Percentiles rank a stretch among this genome's conserved stretches.
Conservation (phyloP, 2,113 vertebrate genomes). For the Aspidoscelis tigris region DNA sequence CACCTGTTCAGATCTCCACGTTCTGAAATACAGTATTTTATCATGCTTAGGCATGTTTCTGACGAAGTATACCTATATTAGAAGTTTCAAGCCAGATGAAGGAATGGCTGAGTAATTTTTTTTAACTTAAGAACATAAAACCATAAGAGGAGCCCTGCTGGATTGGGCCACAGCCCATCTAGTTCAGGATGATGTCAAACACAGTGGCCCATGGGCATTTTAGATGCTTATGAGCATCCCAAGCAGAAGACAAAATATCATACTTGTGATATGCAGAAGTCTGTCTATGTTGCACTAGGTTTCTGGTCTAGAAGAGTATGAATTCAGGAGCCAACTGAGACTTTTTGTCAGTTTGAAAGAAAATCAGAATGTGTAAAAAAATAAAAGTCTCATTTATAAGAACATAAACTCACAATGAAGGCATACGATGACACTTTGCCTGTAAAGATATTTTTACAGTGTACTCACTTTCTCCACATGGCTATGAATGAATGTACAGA, state of each 20-base stretch:
- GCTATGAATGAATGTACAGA: constrained; percentile 91
- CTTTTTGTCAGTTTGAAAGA: background rate
- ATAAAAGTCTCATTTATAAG: background rate
- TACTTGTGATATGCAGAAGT: background rate
- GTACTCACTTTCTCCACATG: constrained; percentile 94
- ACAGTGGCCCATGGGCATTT: no score
- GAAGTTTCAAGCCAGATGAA: background rate
- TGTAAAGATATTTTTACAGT: constrained; percentile 15
- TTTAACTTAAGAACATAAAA: no score
- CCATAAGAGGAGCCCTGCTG: no score
- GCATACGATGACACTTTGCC: accelerated
- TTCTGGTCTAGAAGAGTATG: background rate
- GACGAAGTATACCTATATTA: background rate
- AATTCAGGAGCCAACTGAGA: background rate
- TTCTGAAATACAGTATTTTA: background rate
- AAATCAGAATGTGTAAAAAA: background rate
- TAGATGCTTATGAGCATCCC: no score
- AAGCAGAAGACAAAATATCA: no score
- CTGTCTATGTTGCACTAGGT: background rate
- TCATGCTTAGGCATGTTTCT: background rate
- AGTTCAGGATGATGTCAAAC: no score
- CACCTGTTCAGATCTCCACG: background rate
- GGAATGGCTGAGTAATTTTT: background rate
- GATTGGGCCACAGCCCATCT: no score
- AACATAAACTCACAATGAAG: background rate